These are phyloP conservation scores for Hycleus cichorii DNA, from an alignment of 1,140 invertebrate species.

Conservation along the genomic window DNA sequence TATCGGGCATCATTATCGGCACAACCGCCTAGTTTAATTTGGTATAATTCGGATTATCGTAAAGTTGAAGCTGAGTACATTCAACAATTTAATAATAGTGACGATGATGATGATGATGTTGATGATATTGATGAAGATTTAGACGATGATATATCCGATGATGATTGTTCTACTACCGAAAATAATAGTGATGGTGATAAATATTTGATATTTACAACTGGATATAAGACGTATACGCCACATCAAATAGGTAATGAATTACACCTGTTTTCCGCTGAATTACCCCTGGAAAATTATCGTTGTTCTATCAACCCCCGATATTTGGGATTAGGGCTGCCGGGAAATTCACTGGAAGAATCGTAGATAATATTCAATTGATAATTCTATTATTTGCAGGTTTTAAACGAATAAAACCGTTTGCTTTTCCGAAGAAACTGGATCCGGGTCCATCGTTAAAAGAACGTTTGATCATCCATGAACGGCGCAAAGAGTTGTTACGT, in stretches of 20 bases:
- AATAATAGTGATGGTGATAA: conserved; percentile 51
- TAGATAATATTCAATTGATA: too few relatives aligned
- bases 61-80: conserved; percentile 45
- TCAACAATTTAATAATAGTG: conserved; percentile 17
- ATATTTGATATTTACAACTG: conserved; percentile 80
- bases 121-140: conserved; percentile 25
- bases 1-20: not conserved
- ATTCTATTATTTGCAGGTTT: conserved; percentile 47
- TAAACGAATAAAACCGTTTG: conserved; percentile 67
- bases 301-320: too few relatives aligned
- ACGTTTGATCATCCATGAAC: conserved; percentile 52
- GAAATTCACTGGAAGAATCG: too few relatives aligned
- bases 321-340: too few relatives aligned
- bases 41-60: conserved; percentile 51
- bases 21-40: conserved; percentile 39
- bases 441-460: conserved; percentile 62
- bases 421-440: conserved; percentile 62
- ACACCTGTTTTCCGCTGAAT: not conserved
- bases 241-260: not conserved
- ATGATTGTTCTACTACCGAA: conserved; percentile 34
- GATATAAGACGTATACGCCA: conserved; percentile 48
- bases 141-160: conserved; percentile 24
- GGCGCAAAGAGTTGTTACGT: conserved; percentile 46
- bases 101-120: conserved; percentile 40
- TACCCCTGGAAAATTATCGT: too few relatives aligned